Evolutionary conservation across 2,888 invertebrate genomes (phyloP), one percentile per base, ranked within the genome.

Genomic region (Rambutsinella grinnellia): DNA sequence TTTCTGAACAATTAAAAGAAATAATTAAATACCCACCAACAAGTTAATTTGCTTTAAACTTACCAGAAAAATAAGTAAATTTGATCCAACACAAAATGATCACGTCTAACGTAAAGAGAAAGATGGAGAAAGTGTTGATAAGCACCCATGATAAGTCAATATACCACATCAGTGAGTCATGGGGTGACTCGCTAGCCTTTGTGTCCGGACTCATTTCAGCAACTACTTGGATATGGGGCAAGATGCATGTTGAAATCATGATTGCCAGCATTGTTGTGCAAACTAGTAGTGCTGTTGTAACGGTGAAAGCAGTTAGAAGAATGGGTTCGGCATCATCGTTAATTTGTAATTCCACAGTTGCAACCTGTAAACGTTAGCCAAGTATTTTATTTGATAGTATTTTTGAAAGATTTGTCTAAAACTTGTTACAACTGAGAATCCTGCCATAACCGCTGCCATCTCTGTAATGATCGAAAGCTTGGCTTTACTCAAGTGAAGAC

Each of bases 341-440:
- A 15, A 81, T 76, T 26, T 81, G 71, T 23, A 83, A 62, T 47
- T 83, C 83, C 8, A 83, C 83, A n/a, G 82, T 83, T 8, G 83
- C 83, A 13, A 83, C 80, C 83, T 83, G 63, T 2, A 5, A 15
- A 49, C n/a, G n/a, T n/a, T n/a, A n/a, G n/a, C n/a, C 8, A 51
- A 51, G 17, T 8, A 6, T 10, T 15, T 51, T 13, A 15, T 13
- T 15, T 13, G 51, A 51, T 10, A 6, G 13, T 51, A 51, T 13
- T 6, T 6, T 13, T 10, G 51, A 51, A 10, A 15, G 17, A 51
- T n/a, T 61, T 36, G 51, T 28, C 36, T 17, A n/a, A n/a, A n/a
- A n/a, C n/a, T n/a, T n/a, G n/a, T 76, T 56, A 83, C 83, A 17
- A 84, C 82, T 15, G 80, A 79, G 68, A 84, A 84, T 24, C 83